Evolutionary conservation across 1,140 invertebrate genomes (phyloP), one percentile per base, ranked within the genome.

Genomic region (Drosophila neocordata): DNA sequence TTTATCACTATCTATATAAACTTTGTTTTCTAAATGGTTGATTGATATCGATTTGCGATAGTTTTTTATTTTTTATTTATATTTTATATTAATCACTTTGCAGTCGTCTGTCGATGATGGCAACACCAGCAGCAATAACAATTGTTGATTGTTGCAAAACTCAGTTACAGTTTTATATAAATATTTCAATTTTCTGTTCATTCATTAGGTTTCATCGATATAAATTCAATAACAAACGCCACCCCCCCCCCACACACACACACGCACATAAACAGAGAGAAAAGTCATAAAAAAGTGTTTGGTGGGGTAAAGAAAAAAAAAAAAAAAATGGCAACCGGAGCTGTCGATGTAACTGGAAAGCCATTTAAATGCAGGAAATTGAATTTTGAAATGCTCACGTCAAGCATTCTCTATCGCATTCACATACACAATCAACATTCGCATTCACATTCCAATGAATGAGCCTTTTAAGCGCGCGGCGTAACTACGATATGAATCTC

Each of bases 301-400:
- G 27, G 1, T 31, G 8, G n/a, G n/a, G 37, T 38, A n/a, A 38
- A 12, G 3, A 37, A 70, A 41, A 37, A 56, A 12, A 58, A 44
- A 44, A 24, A 44, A 56, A 57, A 59, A 70, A 70, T 61, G 35
- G 69, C 41, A 52, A 13, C 37, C 8, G 22, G 22, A 55, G 51
- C 65, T 62, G 64, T 27, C 69, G 62, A 65, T 77, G 68, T 51
- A 78, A 72, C 77, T 77, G 73, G 53, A 79, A 84, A 84, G 73
- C 81, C 73, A 85, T 84, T 84, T 84, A 80, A 84, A 69, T 84
- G 81, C 81, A 84, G 81, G 81, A 84, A 84, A 84, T 84, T 84
- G 73, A 85, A 84, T 84, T 84, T 79, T 77, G 55, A 65, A 59
- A 73, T 48, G 59, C n/a, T n/a, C 24, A 27, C 65, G 20, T 58